Conservation (phyloP, 2,888 invertebrate species). For the Calameuta filiformis region DNA sequence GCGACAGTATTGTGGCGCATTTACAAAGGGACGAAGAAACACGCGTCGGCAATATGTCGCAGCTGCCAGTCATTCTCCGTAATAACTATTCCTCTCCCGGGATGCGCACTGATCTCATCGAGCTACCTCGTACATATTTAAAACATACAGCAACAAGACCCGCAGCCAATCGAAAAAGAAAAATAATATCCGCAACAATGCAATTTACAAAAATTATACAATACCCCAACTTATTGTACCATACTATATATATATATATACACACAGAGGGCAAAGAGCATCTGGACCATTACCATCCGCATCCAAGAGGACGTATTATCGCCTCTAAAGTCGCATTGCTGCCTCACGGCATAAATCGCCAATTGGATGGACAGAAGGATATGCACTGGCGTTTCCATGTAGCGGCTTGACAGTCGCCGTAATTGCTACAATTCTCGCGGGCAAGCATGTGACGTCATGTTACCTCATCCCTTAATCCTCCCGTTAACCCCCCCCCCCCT, state of each 20-base stretch:
- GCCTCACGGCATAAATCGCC: background rate
- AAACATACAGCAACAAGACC: no score
- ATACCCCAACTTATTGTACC: no score
- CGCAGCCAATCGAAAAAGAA: no score
- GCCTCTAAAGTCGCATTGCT: no score
- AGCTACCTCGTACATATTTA: no score
- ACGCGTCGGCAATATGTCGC: constrained; percentile 37
- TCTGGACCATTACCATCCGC: background rate
- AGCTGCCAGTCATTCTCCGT: constrained; percentile 58
- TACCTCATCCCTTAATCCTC: constrained; percentile 33
- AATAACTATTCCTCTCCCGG: constrained; percentile 41
- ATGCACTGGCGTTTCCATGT: background rate
- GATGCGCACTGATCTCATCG: background rate
- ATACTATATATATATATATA: no score
- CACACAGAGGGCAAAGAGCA: no score
- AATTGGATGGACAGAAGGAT: background rate
- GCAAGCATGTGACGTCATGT: constrained; percentile 35
- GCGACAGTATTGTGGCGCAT: constrained; percentile 26
- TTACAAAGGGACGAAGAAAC: constrained; percentile 45
- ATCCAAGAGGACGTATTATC: background rate
- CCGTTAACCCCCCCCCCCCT: constrained; percentile 17
- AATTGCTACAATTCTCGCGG: constrained; percentile 39
- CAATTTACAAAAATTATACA: no score
- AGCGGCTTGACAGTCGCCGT: constrained; percentile 30
- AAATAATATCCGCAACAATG: no score